Percentiles rank a stretch among this genome's conserved stretches.
These are phyloP conservation scores for Hemithea aestivaria DNA, from an alignment of 2,888 invertebrate species.

Conservation along the genomic window DNA sequence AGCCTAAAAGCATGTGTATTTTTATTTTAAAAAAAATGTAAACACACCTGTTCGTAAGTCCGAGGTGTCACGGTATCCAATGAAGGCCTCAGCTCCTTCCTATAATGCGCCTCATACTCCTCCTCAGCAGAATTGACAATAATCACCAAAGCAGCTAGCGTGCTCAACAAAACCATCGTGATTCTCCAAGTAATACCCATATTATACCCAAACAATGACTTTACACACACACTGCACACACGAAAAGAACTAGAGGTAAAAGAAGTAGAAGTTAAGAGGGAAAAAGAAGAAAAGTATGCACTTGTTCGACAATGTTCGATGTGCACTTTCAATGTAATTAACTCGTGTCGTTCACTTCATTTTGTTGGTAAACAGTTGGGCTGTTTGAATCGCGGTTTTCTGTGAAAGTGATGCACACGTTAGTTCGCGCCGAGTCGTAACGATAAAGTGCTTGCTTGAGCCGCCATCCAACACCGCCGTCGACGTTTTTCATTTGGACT, in stretches of 20 bases:
- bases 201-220: constrained; percentile 44
- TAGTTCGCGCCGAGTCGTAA: constrained; percentile 50
- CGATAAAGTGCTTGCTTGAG: constrained; percentile 49
- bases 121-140: constrained; percentile 69
- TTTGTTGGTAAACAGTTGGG: constrained; percentile 28
- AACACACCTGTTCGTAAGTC: constrained; percentile 49
- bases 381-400: constrained; percentile 43
- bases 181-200: constrained; percentile 64
- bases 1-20: too few relatives aligned
- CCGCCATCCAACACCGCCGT: constrained; percentile 18
- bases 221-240: constrained; percentile 32
- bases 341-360: constrained; percentile 9
- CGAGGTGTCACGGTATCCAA: constrained; percentile 46
- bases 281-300: constrained; percentile 32
- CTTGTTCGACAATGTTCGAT: constrained; percentile 13
- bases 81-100: constrained; percentile 49
- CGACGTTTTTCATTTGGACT: constrained; percentile 8
- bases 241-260: constrained; percentile 24
- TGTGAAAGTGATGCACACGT: constrained; percentile 69
- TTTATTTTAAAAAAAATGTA: background rate
- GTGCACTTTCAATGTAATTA: constrained; percentile 6
- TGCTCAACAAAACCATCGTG: constrained; percentile 68
- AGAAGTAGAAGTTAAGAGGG: constrained; percentile 42
- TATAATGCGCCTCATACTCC: constrained; percentile 50
- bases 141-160: constrained; percentile 70